Evolutionary conservation across 1,140 invertebrate genomes (phyloP), one percentile per base, ranked within the genome.

Genomic region (Tetranychus urticae): DNA sequence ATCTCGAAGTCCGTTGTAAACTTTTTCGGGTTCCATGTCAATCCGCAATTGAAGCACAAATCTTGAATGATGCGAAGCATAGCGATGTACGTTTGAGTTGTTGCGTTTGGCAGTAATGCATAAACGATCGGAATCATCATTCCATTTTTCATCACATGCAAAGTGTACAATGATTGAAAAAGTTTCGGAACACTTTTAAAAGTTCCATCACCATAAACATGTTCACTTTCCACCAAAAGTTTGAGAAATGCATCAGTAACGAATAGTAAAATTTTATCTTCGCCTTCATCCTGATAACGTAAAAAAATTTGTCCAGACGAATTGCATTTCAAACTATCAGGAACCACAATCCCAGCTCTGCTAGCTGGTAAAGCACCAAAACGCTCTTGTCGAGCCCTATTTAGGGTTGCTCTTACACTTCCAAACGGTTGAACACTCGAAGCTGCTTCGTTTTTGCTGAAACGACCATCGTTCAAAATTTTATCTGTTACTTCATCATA

Each of bases 161-260:
- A 10, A 35, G 52, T 55, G 52, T 55, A 55, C 23, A 55, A 23
- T 7, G n/a, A 35, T 7, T 55, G 6, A 23, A 55, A 55, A 7
- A 31, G 23, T 55, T 55, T 55, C 7, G 52, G 52, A 23, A 23
- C n/a, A 55, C n/a, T 10, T 8, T 55, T 31, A 23, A 55, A 55
- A 35, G 52, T 61, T 3, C 12, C 61, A 48, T 64, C 61, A 39
- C n/a, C 48, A 13, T 34, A 47, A n/a, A 55, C 61, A 42, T 56
- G 57, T 64, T 45, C 56, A 5, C n/a, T 56, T 23, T 58, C 6
- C 8, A 6, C 6, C 33, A 58, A 8, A 12, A 8, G 8, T n/a
- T 55, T 33, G 39, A 46, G 33, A 47, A 59, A 60, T 8, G 8
- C 13, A 31, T 33, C 4, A 6, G 13, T 34, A 60, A 47, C 36